phyloP scores from a whole-genome alignment of 2,113 vertebrate species.

The Chaetura pelagica region DNA sequence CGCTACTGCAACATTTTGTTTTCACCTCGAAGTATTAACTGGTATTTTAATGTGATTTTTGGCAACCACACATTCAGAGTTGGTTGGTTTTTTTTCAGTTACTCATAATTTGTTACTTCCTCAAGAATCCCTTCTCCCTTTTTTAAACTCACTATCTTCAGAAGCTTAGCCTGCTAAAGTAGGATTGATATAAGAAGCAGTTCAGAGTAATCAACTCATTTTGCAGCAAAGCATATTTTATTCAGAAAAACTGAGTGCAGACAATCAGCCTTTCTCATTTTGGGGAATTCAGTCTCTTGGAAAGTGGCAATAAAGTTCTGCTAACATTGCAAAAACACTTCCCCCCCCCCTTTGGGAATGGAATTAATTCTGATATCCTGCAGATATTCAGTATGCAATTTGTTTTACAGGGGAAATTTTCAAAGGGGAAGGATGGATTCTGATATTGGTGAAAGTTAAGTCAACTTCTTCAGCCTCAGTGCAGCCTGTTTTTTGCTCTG shows the following conservation, averaged over 20 bases:
- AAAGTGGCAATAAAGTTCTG: neutral
- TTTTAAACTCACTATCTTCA: neutral
- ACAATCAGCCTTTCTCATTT: neutral
- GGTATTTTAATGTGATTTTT: neutral
- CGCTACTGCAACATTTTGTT: neutral
- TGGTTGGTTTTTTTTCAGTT: neutral
- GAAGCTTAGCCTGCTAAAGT: neutral
- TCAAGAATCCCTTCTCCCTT: neutral
- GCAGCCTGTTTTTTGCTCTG: neutral
- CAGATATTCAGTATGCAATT: neutral
- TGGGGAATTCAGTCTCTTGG: neutral
- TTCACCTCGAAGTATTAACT: neutral
- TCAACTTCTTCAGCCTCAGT: neutral
- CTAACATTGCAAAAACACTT: neutral
- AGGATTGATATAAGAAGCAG: neutral
- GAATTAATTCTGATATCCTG: neutral
- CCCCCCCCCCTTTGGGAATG: neutral
- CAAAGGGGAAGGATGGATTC: neutral
- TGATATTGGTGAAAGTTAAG: neutral
- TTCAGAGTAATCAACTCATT: neutral
- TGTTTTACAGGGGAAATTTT: neutral
- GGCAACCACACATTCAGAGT: neutral
- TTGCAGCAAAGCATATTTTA: neutral
- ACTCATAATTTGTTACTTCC: neutral
- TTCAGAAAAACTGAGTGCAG: neutral